Base-by-base conservation (phyloP, 2,888 invertebrate genomes). In the Copidosoma aretas region DNA sequence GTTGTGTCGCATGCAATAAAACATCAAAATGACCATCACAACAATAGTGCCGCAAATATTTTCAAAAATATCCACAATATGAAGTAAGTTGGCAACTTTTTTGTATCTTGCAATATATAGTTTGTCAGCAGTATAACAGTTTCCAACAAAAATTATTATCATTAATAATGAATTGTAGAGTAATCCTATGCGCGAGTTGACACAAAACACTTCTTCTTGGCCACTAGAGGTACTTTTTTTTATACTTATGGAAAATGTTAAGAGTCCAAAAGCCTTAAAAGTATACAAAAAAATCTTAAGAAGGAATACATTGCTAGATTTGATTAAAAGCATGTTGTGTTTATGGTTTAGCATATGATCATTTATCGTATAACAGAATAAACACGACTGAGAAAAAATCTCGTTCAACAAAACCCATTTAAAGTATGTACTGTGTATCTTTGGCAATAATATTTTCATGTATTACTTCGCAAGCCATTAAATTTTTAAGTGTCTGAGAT, bases 51-150 rank as follows among this genome's bases (percentile, higher is more conserved):
- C 64, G 4, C 51, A 46, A 17, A 43, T 0, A 1, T 58, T 14
- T 15, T 69, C 64, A 14, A 54, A 58, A 25, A 58, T 61, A 24
- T 69, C 69, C 21, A 65, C 43, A 4, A 61, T 46, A 1, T 54
- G 60, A 15, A 61, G 61, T 17, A 69, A 41, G 1, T 15, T 17
- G 12, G 61, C 1, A 1, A 10, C 61, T n/a, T 59, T 46, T 4
- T 53, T 25, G 15, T 58, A 58, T 15, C 57, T 57, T 0, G 22
- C 25, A 12, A 15, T 25, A n/a, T 63, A 67, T 1, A 53, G n/a
- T 24, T 10, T 12, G 3, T 0, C 19, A 1, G 61, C 14, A 0
- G 22, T 21, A 4, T 21, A 41, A 12, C 1, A 25, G 52, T 65
- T 65, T 2, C n/a, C 22, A 0, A 4, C 10, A 4, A 17, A 3